A percentile compares a stretch with the other conserved stretches of the same genome.
Conservation (phyloP, 2,113 vertebrate species). For the Ornithorhynchus anatinus region DNA sequence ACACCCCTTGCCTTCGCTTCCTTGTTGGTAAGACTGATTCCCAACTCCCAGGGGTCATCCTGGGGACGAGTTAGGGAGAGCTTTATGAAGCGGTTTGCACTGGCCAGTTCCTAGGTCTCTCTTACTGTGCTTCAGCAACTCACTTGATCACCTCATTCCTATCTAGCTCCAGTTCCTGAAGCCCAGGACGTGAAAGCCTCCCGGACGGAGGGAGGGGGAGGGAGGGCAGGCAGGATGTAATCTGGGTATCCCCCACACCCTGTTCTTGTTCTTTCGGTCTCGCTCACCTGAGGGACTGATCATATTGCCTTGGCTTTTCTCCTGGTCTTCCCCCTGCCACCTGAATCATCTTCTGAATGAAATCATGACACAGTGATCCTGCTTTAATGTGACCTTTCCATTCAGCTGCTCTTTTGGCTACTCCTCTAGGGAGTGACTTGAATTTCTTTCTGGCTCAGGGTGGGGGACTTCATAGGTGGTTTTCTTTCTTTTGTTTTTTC, state of each 20-base stretch:
- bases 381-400: conserved; percentile 41
- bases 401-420: background rate
- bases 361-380: conserved; percentile 11
- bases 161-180: too few species aligned
- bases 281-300: accelerated
- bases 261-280: background rate
- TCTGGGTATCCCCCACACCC: accelerated
- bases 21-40: background rate
- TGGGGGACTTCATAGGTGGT: conserved; percentile 10
- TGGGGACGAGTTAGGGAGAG: background rate
- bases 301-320: accelerated
- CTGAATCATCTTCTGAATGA: background rate
- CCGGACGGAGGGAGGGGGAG: too few species aligned
- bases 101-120: too few species aligned
- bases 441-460: conserved; percentile 42
- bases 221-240: accelerated
- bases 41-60: background rate
- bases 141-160: too few species aligned
- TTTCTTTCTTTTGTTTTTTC: too few species aligned
- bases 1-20: background rate
- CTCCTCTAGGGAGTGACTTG: background rate
- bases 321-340: background rate
- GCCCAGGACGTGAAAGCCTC: too few species aligned
- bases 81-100: too few species aligned
- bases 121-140: too few species aligned